Evolutionary conservation across 2,797 vertebrate species (phyloP), one percentile per base, ranked within the genome.

Genomic region (Arnoldichthys spilopterus): DNA sequence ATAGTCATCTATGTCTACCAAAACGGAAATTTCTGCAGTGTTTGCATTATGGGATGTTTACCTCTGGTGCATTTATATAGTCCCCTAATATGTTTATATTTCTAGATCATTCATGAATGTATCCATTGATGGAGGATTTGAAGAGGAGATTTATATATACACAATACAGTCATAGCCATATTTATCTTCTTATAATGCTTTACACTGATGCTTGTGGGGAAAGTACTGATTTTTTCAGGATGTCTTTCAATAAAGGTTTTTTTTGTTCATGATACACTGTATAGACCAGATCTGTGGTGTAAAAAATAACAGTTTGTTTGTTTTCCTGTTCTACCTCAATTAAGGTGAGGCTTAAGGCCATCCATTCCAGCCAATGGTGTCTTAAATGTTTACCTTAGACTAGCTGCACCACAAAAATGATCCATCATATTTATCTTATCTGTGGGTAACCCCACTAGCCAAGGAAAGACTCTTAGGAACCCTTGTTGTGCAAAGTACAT

Each of bases 101-200:
- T 53, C 8, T 34, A 13, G 9, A 32, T 32, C 1, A 34, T 51
- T n/a, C 51, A 32, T 53, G 45, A 69, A 69, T 53, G 67, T 70
- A 20, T 51, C 8, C 5, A 16, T 47, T 12, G 22, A 12, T 43
- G 37, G 13, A 68, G 43, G 43, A 15, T 45, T 2, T 45, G 34
- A 45, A 45, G 0, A 45, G 5, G 6, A 4, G 32, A 43, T 45
- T 7, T 30, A 30, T 34, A 40, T 63, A 20, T 32, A 18, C 16
- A 63, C 12, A 1, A 37, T 12, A 63, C 9, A 20, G 61, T 20
- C 28, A 70, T 26, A 67, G 43, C 13, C 43, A 45, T 45, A 49
- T 28, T 69, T 45, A 66, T 45, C 34, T 12, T 4, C 24, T 71
- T 53, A 58, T 62, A 37, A n/a, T 16, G 76, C 59, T 78, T 78